A percentile compares a stretch with the other conserved stretches of the same genome.
Evolutionary conservation across 2,797 vertebrate species (phyloP).

Genomic region (Tinamus major): DNA sequence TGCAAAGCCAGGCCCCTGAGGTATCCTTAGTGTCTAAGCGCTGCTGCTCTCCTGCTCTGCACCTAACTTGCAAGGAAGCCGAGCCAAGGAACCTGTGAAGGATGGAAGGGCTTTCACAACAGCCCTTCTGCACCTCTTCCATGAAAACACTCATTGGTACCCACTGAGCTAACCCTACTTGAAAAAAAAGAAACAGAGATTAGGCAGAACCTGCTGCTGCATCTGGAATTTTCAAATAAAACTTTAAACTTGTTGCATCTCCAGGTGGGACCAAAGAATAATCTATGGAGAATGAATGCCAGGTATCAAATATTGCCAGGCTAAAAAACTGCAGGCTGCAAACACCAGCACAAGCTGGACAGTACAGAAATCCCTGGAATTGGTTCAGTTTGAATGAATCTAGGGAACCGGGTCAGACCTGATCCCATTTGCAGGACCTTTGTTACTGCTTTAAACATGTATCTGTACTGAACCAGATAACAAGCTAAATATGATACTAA

Average conservation of each 20-base stretch:
- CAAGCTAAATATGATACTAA: conserved; percentile 10
- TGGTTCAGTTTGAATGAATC: neutral
- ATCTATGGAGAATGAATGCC: neutral
- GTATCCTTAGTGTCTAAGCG: neutral
- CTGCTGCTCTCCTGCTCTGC: neutral
- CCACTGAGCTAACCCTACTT: neutral
- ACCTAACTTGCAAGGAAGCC: neutral
- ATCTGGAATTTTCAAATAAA: neutral
- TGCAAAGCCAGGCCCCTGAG: neutral
- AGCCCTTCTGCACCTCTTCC: neutral
- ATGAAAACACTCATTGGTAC: neutral
- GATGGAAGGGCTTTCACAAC: neutral
- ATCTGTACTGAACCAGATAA: conserved; percentile 9
- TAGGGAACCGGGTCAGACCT: conserved; percentile 20
- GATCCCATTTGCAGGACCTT: conserved; percentile 37
- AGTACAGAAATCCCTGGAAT: conserved; percentile 16
- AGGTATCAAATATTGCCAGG: neutral
- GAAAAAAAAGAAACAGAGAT: neutral
- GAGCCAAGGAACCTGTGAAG: neutral
- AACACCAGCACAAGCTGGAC: neutral
- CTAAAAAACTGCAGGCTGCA: neutral
- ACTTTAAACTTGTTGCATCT: neutral
- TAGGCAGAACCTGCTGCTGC: neutral
- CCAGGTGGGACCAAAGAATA: conserved; percentile 2
- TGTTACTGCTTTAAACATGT: neutral